Conservation (phyloP, 2,113 vertebrate genomes). For the Apodemus sylvaticus region DNA sequence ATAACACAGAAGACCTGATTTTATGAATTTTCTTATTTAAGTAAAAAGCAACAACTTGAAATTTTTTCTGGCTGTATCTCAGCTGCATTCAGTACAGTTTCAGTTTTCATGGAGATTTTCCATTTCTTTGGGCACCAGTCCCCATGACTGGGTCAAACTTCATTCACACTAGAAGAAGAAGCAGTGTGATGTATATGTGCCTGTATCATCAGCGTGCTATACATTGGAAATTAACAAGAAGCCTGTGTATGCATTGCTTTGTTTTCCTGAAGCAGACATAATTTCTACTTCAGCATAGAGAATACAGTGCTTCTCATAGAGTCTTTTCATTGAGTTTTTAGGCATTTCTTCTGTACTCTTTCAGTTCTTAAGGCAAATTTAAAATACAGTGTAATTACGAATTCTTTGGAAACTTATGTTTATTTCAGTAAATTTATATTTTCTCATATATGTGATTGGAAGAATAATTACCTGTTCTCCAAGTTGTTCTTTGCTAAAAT, state of each 20-base stretch:
- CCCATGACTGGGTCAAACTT: not conserved
- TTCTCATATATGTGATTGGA: not conserved
- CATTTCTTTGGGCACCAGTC: not conserved
- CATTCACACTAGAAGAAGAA: not conserved
- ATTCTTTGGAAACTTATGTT: not conserved
- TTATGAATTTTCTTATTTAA: not conserved
- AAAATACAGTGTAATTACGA: not conserved
- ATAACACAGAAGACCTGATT: not conserved
- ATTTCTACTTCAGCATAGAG: too few species aligned
- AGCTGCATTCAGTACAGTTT: not conserved
- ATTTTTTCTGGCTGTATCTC: not conserved
- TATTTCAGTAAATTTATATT: not conserved
- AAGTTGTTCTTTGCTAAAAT: not conserved
- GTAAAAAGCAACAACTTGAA: not conserved
- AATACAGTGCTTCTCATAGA: not conserved
- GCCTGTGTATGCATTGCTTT: not conserved
- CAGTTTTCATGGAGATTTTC: conserved; percentile 3
- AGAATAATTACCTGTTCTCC: not conserved
- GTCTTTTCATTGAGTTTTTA: not conserved
- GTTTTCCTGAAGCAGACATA: not conserved
- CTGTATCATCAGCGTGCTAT: not conserved
- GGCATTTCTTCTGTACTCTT: not conserved
- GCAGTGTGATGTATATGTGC: not conserved
- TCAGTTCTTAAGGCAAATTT: not conserved
- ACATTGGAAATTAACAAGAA: not conserved